A percentile compares a stretch with the other conserved stretches of the same genome.
These are phyloP conservation scores for Calliopum simillimum DNA, from an alignment of 2,888 invertebrate species.

Conservation along the genomic window DNA sequence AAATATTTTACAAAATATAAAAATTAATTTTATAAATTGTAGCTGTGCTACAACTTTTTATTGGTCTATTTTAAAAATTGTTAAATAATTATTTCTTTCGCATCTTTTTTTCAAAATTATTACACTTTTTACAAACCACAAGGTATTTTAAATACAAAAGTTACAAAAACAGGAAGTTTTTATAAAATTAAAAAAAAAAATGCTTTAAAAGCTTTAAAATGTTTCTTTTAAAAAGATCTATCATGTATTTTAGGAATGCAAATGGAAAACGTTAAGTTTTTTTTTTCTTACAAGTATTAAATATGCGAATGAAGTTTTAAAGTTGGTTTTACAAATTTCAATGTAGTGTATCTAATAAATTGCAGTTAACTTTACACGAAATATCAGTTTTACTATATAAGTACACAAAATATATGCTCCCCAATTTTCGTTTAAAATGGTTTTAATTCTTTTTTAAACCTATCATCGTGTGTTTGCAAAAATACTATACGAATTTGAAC, in stretches of 20 bases:
- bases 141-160: slow-evolving; percentile 43
- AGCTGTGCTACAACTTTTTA: slow-evolving; percentile 30
- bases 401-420: not conserved
- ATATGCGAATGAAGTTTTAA: not conserved
- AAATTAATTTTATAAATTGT: slow-evolving; percentile 9
- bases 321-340: not conserved
- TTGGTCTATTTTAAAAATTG: slow-evolving; percentile 6
- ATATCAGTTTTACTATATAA: not conserved
- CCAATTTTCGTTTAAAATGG: slow-evolving; percentile 9
- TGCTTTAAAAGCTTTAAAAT: slow-evolving; percentile 33
- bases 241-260: slow-evolving; percentile 37
- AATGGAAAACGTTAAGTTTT: slow-evolving; percentile 36
- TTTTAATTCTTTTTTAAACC: slow-evolving; percentile 13
- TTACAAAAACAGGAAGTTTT: slow-evolving; percentile 25
- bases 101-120: slow-evolving; percentile 16
- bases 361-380: not conserved
- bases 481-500: not conserved
- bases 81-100: slow-evolving; percentile 17
- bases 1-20: not conserved
- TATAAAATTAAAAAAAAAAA: slow-evolving; percentile 18
- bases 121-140: slow-evolving; percentile 30
- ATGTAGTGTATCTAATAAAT: slow-evolving; percentile 7
- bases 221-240: slow-evolving; percentile 24
- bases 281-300: slow-evolving; percentile 29
- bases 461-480: not conserved